Base-by-base conservation (phyloP, 2,888 invertebrate species). In the Lasius fuliginosus region DNA sequence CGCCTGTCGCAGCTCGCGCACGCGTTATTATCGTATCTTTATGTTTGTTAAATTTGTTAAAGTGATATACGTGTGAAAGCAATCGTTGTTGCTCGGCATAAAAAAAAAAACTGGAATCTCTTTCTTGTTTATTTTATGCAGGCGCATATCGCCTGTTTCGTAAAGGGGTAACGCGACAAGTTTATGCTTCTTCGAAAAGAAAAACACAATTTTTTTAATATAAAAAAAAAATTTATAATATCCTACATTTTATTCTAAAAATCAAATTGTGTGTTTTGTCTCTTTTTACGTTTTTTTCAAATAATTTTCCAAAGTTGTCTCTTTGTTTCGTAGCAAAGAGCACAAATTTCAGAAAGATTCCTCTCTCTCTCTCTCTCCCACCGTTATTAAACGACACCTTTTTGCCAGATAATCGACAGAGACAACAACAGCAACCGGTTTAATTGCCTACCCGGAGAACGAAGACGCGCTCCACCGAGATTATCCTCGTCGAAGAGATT, bases 21-120 rank as follows among this genome's bases (percentile, higher is more conserved):
- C 12, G 9, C 18, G n/a, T 18, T n/a, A 40, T 53, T 84, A 89
- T 87, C 86, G 58, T 65, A 87, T 86, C 87, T 89, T 89, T 85
- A 86, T 88, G 88, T 86, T 90, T 86, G 89, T 85, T 86, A 84
- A 89, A 89, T 89, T 86, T 88, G 83, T 83, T 74, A 30, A 64
- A 87, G 82, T 67, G 62, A 42, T 40, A 23, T 53, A 49, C 27
- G 8, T 40, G 12, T 9, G 30, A 67, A 56, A 56, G 18, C 40
- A 68, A 30, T 49, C 30, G 23, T 18, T 36, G 74, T 4, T 53
- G 0, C 15, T 40, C n/a, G 30, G 36, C 27, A 33, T 2, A 27
- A 62, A 27, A 27, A 42, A 36, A 6, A 67, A 64, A 4, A 18
- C 18, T 27, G 3, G 18, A 18, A 42, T 23, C 6, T 23, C 6